Base-by-base conservation (phyloP, 2,888 invertebrate genomes). In the Aspidiotus destructor region DNA sequence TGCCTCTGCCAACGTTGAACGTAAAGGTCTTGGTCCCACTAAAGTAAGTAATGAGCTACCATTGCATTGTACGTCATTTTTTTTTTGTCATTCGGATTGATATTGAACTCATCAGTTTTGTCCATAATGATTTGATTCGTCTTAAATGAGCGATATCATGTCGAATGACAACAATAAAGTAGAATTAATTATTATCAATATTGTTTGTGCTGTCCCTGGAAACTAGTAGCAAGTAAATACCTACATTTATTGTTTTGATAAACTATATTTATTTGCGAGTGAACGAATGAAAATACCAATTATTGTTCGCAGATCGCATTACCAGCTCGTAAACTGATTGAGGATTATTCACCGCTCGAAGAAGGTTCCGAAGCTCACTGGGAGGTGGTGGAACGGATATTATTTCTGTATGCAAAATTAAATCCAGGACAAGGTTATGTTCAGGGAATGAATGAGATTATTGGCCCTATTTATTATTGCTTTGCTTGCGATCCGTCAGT, bases 391-490 rank as follows among this genome's bases (percentile, higher is more conserved):
- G 96, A 99, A 77, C 82, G 99, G 71, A 93, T 99, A 77, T 81
- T 99, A 70, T 99, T 99, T 79, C 82, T 99, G 0, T 99, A 98
- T 77, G 95, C 96, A 0, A 99, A 99, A 80, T 82, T 72, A 13
- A 99, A 99, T 81, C 95, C 97, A 0, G 98, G 98, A 0, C 95
- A 97, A 76, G 88, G 95, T 11, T 92, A 92, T 76, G 92, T 93
- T 0, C 92, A 98, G 80, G 99, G 99, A 67, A 99, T 99, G 98
- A 99, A 99, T 80, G 99, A 99, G 80, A 95, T 99, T 74, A 87
- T 99, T 58, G 99, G 97, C 0, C 98, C 98, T 8, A 93, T 99
- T 75, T 99, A 99, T 80, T 95, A 96, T 78, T 89, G 93, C 0
- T 93, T 99, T 78, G 97, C 98, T 8, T 89, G 87, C 28, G 94